These are phyloP conservation scores for Protonibea diacanthus DNA, from an alignment of 2,797 vertebrate genomes.

Conservation along the genomic window DNA sequence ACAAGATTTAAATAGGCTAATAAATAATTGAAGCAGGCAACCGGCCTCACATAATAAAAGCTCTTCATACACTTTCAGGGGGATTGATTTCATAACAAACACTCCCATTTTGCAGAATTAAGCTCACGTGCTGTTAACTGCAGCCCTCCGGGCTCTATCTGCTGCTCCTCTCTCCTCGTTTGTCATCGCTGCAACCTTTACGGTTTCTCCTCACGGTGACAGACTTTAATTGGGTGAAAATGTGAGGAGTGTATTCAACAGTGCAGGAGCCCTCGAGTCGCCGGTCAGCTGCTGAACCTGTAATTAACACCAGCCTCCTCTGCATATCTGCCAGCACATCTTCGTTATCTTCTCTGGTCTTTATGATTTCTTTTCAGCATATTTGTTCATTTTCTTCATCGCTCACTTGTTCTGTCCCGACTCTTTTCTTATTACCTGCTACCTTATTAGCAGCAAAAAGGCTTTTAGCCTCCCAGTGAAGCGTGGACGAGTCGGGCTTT, in stretches of 20 bases:
- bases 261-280: constrained; percentile 1
- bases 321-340: not conserved
- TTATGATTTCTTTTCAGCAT: not conserved
- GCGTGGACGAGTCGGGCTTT: not conserved
- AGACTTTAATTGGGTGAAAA: constrained; percentile 51
- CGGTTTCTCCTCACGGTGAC: constrained; percentile 22
- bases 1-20: constrained; percentile 29
- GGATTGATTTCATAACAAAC: constrained; percentile 40
- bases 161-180: constrained; percentile 21
- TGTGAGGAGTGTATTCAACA: constrained; percentile 20
- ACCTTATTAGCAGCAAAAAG: not conserved
- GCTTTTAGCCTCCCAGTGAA: constrained; percentile 4
- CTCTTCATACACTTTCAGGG: constrained; percentile 1
- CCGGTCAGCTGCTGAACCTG: constrained; percentile 19
- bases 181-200: constrained; percentile 34
- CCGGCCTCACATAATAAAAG: constrained; percentile 27
- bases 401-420: not conserved
- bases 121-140: not conserved
- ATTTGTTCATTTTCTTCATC: not conserved
- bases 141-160: constrained; percentile 16
- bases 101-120: constrained; percentile 2
- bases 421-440: not conserved
- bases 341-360: not conserved
- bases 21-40: constrained; percentile 44
- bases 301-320: constrained; percentile 28